These are phyloP conservation scores for Echinops telfairi DNA, from an alignment of 2,113 vertebrate genomes.

Conservation along the genomic window DNA sequence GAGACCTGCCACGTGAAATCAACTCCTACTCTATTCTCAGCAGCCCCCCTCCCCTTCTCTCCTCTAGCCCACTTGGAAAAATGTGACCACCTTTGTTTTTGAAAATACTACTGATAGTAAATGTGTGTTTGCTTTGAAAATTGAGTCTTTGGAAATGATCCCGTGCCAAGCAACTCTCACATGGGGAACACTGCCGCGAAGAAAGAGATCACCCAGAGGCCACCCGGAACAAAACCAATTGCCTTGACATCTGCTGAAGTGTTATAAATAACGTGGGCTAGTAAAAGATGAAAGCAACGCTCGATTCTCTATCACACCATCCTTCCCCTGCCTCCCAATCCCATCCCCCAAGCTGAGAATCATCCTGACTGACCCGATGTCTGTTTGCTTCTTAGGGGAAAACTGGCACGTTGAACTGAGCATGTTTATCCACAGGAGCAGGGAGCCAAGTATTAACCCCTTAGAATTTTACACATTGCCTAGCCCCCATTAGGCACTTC, in stretches of 20 bases:
- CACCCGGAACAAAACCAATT: conserved; percentile 49
- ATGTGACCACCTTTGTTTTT: conserved; percentile 79
- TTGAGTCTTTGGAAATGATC: conserved; percentile 75
- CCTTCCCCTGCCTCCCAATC: neutral
- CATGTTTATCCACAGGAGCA: neutral
- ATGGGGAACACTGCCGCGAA: conserved; percentile 67
- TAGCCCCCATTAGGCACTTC: neutral
- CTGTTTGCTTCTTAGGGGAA: conserved; percentile 56
- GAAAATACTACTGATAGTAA: conserved; percentile 65
- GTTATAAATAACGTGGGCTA: conserved; percentile 58
- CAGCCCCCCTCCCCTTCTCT: conserved; percentile 42
- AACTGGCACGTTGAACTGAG: conserved; percentile 14
- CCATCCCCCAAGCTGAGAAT: neutral
- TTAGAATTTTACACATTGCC: neutral
- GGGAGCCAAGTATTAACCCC: neutral
- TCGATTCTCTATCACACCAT: neutral
- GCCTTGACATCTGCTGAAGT: conserved; percentile 59
- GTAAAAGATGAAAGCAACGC: conserved; percentile 67
- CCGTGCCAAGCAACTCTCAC: conserved; percentile 56
- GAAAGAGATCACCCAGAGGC: conserved; percentile 63
- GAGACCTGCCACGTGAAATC: conserved; percentile 54
- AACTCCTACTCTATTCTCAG: conserved; percentile 61
- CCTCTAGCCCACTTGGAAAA: conserved; percentile 51
- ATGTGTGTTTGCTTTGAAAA: conserved; percentile 81
- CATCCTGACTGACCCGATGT: neutral